phyloP scores from a whole-genome alignment of 2,113 vertebrate species.

The Oriolus oriolus region DNA sequence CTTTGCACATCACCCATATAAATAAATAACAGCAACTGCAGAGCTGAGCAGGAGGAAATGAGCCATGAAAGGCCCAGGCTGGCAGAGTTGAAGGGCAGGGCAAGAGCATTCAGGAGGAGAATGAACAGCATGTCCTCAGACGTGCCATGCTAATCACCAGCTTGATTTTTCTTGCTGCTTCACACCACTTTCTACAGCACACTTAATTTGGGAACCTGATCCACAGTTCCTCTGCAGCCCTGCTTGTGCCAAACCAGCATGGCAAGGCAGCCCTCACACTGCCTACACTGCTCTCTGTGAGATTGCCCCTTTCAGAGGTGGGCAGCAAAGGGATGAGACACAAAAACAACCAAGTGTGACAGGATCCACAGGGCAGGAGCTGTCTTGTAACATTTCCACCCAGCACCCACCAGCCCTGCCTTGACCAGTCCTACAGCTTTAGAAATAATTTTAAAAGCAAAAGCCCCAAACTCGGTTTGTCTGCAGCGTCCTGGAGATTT shows the following conservation, averaged over 20 bases:
- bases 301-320: neutral
- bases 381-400: neutral
- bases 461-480: neutral
- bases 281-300: neutral
- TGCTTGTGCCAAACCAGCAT: neutral
- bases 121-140: neutral
- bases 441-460: neutral
- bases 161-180: neutral
- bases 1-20: neutral
- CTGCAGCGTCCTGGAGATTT: neutral
- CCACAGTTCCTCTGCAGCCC: neutral
- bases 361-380: neutral
- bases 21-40: conserved; percentile 54
- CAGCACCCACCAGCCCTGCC: neutral
- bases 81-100: conserved; percentile 57
- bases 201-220: neutral
- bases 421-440: neutral
- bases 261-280: rapidly evolving
- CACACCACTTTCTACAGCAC: neutral
- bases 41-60: conserved; percentile 40
- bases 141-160: neutral
- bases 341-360: neutral
- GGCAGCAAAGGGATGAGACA: neutral
- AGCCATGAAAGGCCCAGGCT: conserved; percentile 31
- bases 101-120: conserved; percentile 18